A percentile compares a stretch with the other conserved stretches of the same genome.
These are phyloP conservation scores for Oreochromis grahami DNA, from an alignment of 2,797 vertebrate species.

Conservation along the genomic window DNA sequence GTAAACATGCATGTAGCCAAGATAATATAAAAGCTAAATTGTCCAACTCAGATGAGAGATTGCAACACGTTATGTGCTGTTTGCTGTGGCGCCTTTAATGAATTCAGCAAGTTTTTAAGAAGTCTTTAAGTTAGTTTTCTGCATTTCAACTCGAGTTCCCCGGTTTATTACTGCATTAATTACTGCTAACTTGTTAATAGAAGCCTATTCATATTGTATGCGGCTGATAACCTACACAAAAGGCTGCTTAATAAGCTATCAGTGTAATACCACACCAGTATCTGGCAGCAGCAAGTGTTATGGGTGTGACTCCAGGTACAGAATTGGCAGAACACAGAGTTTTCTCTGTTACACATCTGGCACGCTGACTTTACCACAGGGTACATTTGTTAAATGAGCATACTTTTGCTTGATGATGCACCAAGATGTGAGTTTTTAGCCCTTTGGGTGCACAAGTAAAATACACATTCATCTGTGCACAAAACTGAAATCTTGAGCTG, in stretches of 20 bases:
- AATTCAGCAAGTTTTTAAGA: background rate
- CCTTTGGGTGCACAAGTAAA: background rate
- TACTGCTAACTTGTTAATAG: background rate
- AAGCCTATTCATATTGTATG: background rate
- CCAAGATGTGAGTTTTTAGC: background rate
- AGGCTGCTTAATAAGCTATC: constrained; percentile 15
- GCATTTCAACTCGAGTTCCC: background rate
- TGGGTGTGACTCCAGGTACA: constrained; percentile 32
- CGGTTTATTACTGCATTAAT: background rate
- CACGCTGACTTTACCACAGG: background rate
- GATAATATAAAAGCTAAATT: background rate
- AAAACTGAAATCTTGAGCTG: background rate
- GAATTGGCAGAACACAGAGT: constrained; percentile 2
- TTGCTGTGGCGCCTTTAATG: background rate
- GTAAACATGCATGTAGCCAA: constrained; percentile 17
- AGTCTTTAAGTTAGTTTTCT: background rate
- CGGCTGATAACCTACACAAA: background rate
- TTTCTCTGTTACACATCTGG: constrained; percentile 2
- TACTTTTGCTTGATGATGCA: background rate
- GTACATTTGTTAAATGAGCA: constrained; percentile 7
- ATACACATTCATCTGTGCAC: background rate
- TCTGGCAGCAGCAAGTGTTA: background rate
- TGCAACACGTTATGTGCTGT: background rate
- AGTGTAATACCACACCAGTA: background rate
- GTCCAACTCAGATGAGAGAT: background rate